phyloP scores from a whole-genome alignment of 1,140 invertebrate species.

The Drosophila sp. region DNA sequence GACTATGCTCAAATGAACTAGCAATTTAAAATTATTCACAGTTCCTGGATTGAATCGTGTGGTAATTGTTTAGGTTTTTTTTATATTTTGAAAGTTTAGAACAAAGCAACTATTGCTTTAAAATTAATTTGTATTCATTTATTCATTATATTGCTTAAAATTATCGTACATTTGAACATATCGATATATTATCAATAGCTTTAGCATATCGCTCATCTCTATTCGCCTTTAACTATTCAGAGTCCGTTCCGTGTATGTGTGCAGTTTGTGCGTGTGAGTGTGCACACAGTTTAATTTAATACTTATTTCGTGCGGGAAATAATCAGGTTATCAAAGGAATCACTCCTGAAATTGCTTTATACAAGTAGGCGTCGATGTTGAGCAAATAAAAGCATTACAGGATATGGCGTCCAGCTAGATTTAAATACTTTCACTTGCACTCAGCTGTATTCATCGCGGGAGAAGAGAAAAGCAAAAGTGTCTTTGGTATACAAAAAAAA shows the following conservation, averaged over 20 bases:
- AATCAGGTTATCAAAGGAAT: conserved; percentile 2
- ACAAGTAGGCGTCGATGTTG: conserved; percentile 34
- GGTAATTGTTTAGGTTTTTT: no score
- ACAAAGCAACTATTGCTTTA: conserved; percentile 19
- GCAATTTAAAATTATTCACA: no score
- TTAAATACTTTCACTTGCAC: conserved; percentile 36
- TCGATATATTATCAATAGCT: conserved; percentile 30
- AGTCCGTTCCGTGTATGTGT: conserved; percentile 5
- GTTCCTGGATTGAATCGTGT: no score
- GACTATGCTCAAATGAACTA: no score
- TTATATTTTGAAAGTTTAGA: not conserved
- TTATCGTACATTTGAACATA: conserved; percentile 16
- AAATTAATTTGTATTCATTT: not conserved
- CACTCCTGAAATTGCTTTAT: not conserved
- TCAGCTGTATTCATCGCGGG: conserved; percentile 30
- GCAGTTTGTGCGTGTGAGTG: conserved; percentile 4
- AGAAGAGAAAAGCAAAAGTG: conserved; percentile 53
- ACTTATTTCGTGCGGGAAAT: conserved; percentile 23
- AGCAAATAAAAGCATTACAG: conserved; percentile 13
- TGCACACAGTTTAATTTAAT: conserved; percentile 28
- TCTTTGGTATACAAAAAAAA: conserved; percentile 36
- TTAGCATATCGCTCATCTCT: conserved; percentile 29
- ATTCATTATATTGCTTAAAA: not conserved
- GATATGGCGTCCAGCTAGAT: conserved; percentile 57
- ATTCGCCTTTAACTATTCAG: conserved; percentile 22